Conservation (phyloP, 2,888 invertebrate species). For the Polietes domitor region DNA sequence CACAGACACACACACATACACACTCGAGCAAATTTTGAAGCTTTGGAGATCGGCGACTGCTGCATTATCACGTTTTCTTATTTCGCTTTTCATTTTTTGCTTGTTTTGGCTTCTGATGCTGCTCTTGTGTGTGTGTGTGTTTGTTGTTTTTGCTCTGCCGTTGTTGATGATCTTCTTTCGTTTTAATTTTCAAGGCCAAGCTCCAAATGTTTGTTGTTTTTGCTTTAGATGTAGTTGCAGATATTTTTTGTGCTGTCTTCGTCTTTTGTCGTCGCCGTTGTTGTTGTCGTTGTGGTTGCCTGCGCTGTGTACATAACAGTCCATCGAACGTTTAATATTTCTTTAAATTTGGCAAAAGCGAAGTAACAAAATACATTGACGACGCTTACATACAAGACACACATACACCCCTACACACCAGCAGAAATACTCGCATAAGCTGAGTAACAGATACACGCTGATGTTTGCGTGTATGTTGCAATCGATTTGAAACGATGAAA, state of each 20-base stretch:
- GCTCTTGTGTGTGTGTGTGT: slow-evolving; percentile 15
- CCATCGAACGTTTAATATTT: not conserved
- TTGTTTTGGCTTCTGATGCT: slow-evolving; percentile 49
- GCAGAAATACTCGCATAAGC: no score
- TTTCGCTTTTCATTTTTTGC: slow-evolving; percentile 32
- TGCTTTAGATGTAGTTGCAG: slow-evolving; percentile 52
- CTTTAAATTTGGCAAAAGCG: slow-evolving; percentile 31
- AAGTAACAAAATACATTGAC: slow-evolving; percentile 21
- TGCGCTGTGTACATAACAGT: not conserved
- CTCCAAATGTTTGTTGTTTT: slow-evolving; percentile 57
- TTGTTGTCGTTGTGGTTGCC: slow-evolving; percentile 31
- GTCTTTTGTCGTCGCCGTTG: slow-evolving; percentile 21
- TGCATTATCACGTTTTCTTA: slow-evolving; percentile 64
- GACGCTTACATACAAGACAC: slow-evolving; percentile 13
- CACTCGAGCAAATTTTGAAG: not conserved
- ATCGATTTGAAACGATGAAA: slow-evolving; percentile 45
- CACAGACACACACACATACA: slow-evolving; percentile 11
- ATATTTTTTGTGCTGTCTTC: slow-evolving; percentile 30
- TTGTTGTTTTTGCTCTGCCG: slow-evolving; percentile 31
- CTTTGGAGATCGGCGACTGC: slow-evolving; percentile 45
- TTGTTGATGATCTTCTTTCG: slow-evolving; percentile 61
- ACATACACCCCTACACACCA: not conserved
- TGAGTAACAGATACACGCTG: not conserved
- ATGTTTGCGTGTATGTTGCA: slow-evolving; percentile 29
- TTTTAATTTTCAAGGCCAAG: slow-evolving; percentile 65